Base-by-base conservation (phyloP, 2,113 vertebrate species). In the Tautogolabrus adspersus region DNA sequence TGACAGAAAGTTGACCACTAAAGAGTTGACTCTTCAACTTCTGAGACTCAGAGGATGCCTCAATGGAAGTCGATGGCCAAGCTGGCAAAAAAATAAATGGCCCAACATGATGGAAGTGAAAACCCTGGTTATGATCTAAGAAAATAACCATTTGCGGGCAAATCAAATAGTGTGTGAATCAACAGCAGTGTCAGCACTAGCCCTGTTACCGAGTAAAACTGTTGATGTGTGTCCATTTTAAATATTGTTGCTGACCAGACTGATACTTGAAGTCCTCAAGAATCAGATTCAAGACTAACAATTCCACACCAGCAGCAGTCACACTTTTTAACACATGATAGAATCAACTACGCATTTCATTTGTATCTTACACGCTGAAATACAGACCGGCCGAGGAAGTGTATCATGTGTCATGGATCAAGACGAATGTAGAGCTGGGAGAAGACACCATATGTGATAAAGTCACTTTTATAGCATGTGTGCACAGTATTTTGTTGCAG, bases 1-100 rank as follows among this genome's bases (percentile, higher is more conserved):
- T 86, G 81, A 85, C 90, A 82, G 76, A 77, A 68, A 84, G 64
- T 58, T 78, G 78, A 88, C 80, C 77, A 49, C 86, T 46, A 62
- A 83, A 80, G 75, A 84, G 63, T 83, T 65, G 75, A 85, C 69
- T 81, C 77, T 71, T 76, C 59, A 52, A 77, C 67, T 79, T 88
- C 76, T 72, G 57, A 81, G 77, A 85, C 79, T 62, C 59, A 60
- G 77, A 82, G 72, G 82, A 82, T 75, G 81, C 75, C 80, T 81
- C 70, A 13, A 54, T 79, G 72, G 60, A 80, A 72, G 66, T 74
- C 34, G 26, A 23, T 47, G 37, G 75, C 84, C 80, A 83, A 76
- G 54, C 52, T 73, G 81, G 76, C 75, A 79, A 60, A 73, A 34
- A 66, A 44, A 84, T 63, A 78, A 84, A 82, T 75, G 72, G 13